These are phyloP conservation scores for Sisyra terminalis DNA, from an alignment of 2,888 invertebrate species.

Conservation along the genomic window DNA sequence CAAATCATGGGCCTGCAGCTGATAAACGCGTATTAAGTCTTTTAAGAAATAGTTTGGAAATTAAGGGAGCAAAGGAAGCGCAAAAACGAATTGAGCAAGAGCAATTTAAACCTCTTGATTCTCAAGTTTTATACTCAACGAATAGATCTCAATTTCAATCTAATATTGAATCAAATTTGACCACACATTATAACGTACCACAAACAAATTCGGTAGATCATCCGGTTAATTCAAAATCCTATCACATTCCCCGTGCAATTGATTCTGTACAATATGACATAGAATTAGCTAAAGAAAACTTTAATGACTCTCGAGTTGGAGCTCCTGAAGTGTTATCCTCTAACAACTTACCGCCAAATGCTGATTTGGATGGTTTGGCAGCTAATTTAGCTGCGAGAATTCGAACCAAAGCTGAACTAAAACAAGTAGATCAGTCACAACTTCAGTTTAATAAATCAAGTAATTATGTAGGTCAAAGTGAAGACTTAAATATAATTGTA, in stretches of 20 bases:
- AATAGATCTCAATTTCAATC: conserved; percentile 37
- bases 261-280: conserved; percentile 42
- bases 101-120: conserved; percentile 14
- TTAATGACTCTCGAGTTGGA: conserved; percentile 9
- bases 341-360: conserved; percentile 10
- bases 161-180: conserved; percentile 15
- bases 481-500: conserved; percentile 7
- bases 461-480: not conserved
- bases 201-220: conserved; percentile 24
- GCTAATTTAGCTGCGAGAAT: conserved; percentile 53
- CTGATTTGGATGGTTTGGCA: conserved; percentile 37
- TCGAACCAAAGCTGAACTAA: conserved; percentile 73
- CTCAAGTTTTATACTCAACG: too few relatives aligned
- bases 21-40: conserved; percentile 56
- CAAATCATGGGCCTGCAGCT: conserved; percentile 32
- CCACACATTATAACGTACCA: too few relatives aligned
- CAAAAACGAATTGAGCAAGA: conserved; percentile 30
- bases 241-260: conserved; percentile 50
- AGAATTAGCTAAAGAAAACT: conserved; percentile 20
- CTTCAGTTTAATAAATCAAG: conserved; percentile 1
- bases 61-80: conserved; percentile 36
- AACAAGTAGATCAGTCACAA: conserved; percentile 27
- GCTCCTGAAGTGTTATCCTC: conserved; percentile 13
- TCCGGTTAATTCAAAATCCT: conserved; percentile 34
- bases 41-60: conserved; percentile 53